These are phyloP conservation scores for Lota lota DNA, from an alignment of 2,113 vertebrate species.

Conservation along the genomic window DNA sequence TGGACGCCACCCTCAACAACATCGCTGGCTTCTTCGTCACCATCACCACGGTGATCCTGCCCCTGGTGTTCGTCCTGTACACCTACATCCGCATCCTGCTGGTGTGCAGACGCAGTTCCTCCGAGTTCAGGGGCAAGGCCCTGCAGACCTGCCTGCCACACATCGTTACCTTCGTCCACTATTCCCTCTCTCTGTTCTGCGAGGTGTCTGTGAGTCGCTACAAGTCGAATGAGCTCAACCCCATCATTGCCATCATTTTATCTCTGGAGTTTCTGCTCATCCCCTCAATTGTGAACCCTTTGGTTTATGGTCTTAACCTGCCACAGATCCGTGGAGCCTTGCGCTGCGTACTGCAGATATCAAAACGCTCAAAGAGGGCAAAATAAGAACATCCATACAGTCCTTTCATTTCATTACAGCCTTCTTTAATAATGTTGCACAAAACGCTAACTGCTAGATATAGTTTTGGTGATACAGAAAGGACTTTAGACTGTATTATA, in stretches of 20 bases:
- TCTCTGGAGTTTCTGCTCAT: constrained; percentile 32
- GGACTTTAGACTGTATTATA: too few species aligned
- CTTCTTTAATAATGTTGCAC: too few species aligned
- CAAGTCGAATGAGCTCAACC: constrained; percentile 15
- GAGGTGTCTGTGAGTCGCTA: constrained; percentile 33
- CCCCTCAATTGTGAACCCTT: constrained; percentile 21
- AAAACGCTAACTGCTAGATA: too few species aligned
- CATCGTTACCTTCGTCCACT: constrained; percentile 26
- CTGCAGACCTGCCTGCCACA: constrained; percentile 31
- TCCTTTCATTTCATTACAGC: too few species aligned
- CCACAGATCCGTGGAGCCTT: too few species aligned
- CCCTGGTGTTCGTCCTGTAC: constrained; percentile 14
- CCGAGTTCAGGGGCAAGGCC: constrained; percentile 26
- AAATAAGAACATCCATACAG: too few species aligned
- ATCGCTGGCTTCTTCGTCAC: constrained; percentile 15
- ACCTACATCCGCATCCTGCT: too few species aligned
- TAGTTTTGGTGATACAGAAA: too few species aligned
- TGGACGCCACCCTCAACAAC: constrained; percentile 19
- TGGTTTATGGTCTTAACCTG: constrained; percentile 26
- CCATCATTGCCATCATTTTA: constrained; percentile 20
- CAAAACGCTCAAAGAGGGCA: too few species aligned
- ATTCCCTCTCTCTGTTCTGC: constrained; percentile 15
- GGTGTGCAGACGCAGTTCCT: not conserved
- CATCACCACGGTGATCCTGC: too few species aligned
- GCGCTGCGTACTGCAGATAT: too few species aligned